phyloP scores from a whole-genome alignment of 1,140 invertebrate species.

The silkworm (Bombyx mori) region ASM3026992v2 NC_085125.1:11335001-11335500 shows the following conservation, averaged over 20 bases:
- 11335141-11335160: no score
- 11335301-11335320: slow-evolving; percentile 94
- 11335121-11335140: no score
- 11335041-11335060: no score
- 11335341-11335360: slow-evolving; percentile 95
- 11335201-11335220: no score
- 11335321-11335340: slow-evolving; percentile 87
- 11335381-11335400: slow-evolving; percentile 93
- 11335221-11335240: no score
- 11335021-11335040: no score
- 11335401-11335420: slow-evolving; percentile 89
- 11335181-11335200: not conserved
- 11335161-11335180: slow-evolving; percentile 1
- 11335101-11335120: no score
- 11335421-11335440: slow-evolving; percentile 89
- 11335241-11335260: no score
- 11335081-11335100: no score
- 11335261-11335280: not conserved
- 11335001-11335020: no score
- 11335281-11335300: slow-evolving; percentile 81
- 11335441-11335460: slow-evolving; percentile 85
- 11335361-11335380: slow-evolving; percentile 94
- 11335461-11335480: slow-evolving; percentile 88
- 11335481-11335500: slow-evolving; percentile 75
- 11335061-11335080: no score